phyloP scores from a whole-genome alignment of 2,797 vertebrate genomes.

The Rhinoraja longicauda region DNA sequence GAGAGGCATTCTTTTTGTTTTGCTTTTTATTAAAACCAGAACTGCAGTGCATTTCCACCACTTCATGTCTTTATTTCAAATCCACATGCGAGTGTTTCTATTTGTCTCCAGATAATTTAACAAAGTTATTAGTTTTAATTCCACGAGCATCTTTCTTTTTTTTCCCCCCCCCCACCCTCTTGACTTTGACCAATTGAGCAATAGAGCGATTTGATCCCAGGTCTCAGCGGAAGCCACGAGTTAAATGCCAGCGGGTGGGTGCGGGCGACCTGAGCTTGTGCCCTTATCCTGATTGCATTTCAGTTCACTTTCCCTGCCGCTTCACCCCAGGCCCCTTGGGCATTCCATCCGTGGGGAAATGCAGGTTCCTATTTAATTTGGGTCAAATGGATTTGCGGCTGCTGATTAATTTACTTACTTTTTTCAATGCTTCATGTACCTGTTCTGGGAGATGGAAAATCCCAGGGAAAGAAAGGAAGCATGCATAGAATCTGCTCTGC shows the following conservation, averaged over 20 bases:
- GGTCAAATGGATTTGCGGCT: slow-evolving; percentile 16
- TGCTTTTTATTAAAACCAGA: not conserved
- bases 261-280: not conserved
- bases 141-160: not conserved
- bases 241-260: slow-evolving; percentile 4
- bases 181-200: not conserved
- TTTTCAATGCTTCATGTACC: slow-evolving; percentile 19
- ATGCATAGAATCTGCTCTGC: not conserved
- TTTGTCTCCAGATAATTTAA: not conserved
- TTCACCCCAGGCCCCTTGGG: slow-evolving; percentile 4
- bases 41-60: not conserved
- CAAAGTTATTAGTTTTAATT: not conserved
- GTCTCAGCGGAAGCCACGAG: not conserved
- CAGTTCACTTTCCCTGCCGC: not conserved
- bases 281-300: slow-evolving; percentile 9
- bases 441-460: slow-evolving; percentile 6
- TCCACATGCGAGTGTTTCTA: not conserved
- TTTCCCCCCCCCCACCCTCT: not conserved
- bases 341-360: not conserved
- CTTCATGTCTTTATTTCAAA: not conserved
- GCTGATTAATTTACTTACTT: slow-evolving; percentile 23
- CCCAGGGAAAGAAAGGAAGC: not conserved
- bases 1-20: not conserved
- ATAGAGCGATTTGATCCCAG: not conserved
- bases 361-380: slow-evolving; percentile 9